Base-by-base conservation (phyloP, 1,140 invertebrate genomes). In the Anadara kagoshimensis region DNA sequence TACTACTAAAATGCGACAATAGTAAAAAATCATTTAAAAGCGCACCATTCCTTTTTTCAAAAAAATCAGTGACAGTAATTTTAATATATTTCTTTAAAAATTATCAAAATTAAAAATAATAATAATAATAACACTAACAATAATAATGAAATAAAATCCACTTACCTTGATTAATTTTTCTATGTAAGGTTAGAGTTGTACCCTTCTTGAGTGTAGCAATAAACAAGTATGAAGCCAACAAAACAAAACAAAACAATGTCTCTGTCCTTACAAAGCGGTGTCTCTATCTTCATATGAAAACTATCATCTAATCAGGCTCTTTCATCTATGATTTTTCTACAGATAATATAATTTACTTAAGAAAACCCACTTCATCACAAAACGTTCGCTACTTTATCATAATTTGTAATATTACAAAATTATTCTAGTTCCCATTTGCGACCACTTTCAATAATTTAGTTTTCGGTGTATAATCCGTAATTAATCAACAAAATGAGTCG, bases 401-500 rank as follows among this genome's bases (percentile, higher is more conserved):
- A 69, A 75, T 75, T 67, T 75, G 66, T 75, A 69, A 75, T 75
- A 75, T 75, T 75, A 53, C 56, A 69, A 44, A 69, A 69, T 69
- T 69, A 29, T 56, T 69, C 73, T 65, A 49, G 63, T 75, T 75
- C 67, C 66, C 61, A 75, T 67, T 75, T 68, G 56, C 66, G 69
- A 69, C 61, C 73, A 75, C 66, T 68, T 75, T 61, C 61, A 75
- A 43, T 75, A 75, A 75, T 75, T 75, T 59, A 75, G 73, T 75
- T 75, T 75, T 69, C 53, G 59, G 73, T 53, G 69, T 75, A 66
- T 75, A 75, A 75, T 75, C 73, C 66, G 44, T 66, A 75, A 75
- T 75, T 75, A 75, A 67, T 56, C 73, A 75, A 29, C 41, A 51
- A 65, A 69, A 75, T 56, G 29, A 63, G 49, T 49, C 66, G 49